Conservation (phyloP, 2,113 vertebrate species). For the Dunckerocampus dactyliophorus region DNA sequence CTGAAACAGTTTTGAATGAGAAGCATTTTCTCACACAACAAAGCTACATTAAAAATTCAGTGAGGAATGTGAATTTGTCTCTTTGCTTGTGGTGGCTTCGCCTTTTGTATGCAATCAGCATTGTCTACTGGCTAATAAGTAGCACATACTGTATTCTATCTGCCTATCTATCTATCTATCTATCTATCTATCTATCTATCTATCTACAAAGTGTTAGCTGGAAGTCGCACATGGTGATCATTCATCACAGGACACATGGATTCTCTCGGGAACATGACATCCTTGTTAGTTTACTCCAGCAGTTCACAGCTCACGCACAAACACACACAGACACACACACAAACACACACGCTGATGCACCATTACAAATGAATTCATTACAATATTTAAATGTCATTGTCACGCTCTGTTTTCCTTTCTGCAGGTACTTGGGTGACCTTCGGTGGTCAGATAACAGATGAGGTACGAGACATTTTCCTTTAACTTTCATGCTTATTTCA, state of each 20-base stretch:
- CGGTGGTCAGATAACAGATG: conserved; percentile 90
- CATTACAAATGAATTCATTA: conserved; percentile 6
- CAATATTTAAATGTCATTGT: conserved; percentile 18
- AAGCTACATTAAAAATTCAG: conserved; percentile 36
- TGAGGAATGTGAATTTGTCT: conserved; percentile 26
- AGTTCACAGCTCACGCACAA: conserved; percentile 9
- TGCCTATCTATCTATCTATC: no score
- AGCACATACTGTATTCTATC: neutral
- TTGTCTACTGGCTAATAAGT: conserved; percentile 14
- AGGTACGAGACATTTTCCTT: conserved; percentile 70
- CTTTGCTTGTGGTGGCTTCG: conserved; percentile 6
- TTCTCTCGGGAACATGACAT: conserved; percentile 27
- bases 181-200: no score
- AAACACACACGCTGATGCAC: neutral
- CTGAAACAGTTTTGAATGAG: conserved; percentile 29
- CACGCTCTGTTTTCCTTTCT: conserved; percentile 29
- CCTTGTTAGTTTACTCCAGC: conserved; percentile 21
- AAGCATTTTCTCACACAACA: conserved; percentile 21
- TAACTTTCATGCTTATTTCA: neutral
- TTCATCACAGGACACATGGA: conserved; percentile 15
- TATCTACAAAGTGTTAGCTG: conserved; percentile 5
- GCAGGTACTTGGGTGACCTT: conserved; percentile 94
- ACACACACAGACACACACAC: neutral
- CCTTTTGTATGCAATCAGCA: conserved; percentile 32
- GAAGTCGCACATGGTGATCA: conserved; percentile 20